phyloP scores from a whole-genome alignment of 2,888 invertebrate species.

The Podotricha telesiphe region DNA sequence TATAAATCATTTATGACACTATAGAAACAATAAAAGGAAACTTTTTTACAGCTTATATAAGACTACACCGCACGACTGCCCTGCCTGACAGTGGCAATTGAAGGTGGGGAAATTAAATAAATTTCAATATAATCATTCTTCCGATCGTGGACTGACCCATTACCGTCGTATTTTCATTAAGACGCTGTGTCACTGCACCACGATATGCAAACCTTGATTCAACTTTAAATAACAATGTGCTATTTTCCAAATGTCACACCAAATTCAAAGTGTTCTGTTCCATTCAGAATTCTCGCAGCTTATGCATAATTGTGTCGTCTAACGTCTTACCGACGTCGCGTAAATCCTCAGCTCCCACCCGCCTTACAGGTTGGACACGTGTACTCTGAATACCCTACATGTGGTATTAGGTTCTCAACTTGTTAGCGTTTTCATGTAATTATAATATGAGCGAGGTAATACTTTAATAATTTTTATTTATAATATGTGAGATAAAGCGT shows the following conservation, averaged over 20 bases:
- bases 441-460: background rate
- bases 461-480: too few species aligned
- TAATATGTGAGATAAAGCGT: too few species aligned
- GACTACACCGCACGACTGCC: too few species aligned
- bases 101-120: too few species aligned
- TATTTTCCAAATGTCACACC: background rate
- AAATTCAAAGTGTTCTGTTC: background rate
- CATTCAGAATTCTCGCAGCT: background rate
- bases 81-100: too few species aligned
- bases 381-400: background rate
- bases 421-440: slow-evolving; percentile 14
- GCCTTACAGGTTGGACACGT: slow-evolving; percentile 17
- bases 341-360: slow-evolving; percentile 13
- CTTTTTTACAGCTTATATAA: too few species aligned
- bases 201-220: background rate
- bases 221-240: background rate
- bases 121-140: too few species aligned
- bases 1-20: too few species aligned
- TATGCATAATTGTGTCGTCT: slow-evolving; percentile 20
- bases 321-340: slow-evolving; percentile 1
- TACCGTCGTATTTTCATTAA: too few species aligned
- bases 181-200: too few species aligned
- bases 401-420: slow-evolving; percentile 15
- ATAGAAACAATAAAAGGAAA: too few species aligned
- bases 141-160: too few species aligned